Evolutionary conservation across 2,113 vertebrate genomes (phyloP), one percentile per base, ranked within the genome.

Genomic region (Corythaixoides concolor): DNA sequence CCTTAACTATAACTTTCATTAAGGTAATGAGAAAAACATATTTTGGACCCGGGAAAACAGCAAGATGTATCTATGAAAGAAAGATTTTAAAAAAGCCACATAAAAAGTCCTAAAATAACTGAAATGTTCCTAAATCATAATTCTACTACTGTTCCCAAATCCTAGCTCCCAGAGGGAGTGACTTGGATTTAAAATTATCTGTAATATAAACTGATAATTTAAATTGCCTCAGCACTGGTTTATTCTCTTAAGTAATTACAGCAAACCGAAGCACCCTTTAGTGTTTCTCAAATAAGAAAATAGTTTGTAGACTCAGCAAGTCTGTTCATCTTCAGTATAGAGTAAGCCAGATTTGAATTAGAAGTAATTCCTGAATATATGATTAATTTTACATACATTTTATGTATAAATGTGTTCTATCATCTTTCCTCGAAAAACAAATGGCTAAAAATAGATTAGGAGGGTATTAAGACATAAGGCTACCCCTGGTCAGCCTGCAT

Each of bases 261-360:
- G 73, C 21, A 88, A 93, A 76, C 49, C 69, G 53, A 89, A 95
- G 49, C 49, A 91, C 50, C 28, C 56, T 91, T 91, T 64, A 93
- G n/a, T 68, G 53, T 85, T 92, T 76, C 86, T 92, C 69, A 95
- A 89, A 77, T 14, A 72, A 47, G 37, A 80, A 90, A 94, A 88
- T 8, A 70, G 35, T 59, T 85, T 56, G 13, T 60, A 76, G 82
- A 64, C 15, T 76, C 2, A 2, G 53, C 13, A 92, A 39, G 53
- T 64, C 33, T 76, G 66, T 53, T 87, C 30, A 50, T 52, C 30
- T 82, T 56, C 70, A 84, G 6, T 33, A 39, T 59, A 35, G 78
- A 52, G 27, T 70, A 53, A 77, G 92, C 9, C 45, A 69, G 60
- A 77, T 30, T 43, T n/a, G 21, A 91, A 89, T 55, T 63, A 86